Evolutionary conservation across 2,888 invertebrate species (phyloP), one percentile per base, ranked within the genome.

Genomic region (Epinotia demarniana): DNA sequence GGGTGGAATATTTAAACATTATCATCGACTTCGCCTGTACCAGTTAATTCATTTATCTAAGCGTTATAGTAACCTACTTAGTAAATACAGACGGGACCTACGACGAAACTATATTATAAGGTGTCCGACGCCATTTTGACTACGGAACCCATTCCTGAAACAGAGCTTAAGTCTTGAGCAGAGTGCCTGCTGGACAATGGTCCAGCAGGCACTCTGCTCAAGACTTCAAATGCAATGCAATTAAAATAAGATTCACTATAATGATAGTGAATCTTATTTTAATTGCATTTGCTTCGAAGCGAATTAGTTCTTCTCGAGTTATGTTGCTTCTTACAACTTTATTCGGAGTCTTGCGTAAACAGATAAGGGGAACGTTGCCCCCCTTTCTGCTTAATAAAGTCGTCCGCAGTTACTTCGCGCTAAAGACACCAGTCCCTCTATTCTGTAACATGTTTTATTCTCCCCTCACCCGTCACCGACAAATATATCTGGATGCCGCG

Each of bases 351-450:
- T 73, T 63, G 62, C 61, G 43, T 73, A 73, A 68, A 63, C 62
- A 73, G 73, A 73, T 73, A 73, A 68, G 61, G 46, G 8, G 8
- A 39, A 13, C 55, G 27, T 18, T n/a, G n/a, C 53, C n/a, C 53
- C 16, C 53, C 53, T 13, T n/a, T 16, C 73, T 55, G 72, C 55
- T 73, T 73, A 73, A 73, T 73, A 73, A 68, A 62, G 57, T 62
- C 55, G 49, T 73, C 57, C 11, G 23, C 73, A 46, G 68, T 57
- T 68, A 62, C 66, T 60, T 64, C n/a, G 64, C 27, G 11, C 68
- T 68, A 73, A 67, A 73, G 60, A 67, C 66, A 72, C 46, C 46
- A 67, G 27, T 3, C 23, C 23, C 23, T 2, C 23, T 27, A 27
- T 27, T 27, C 23, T 27, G 23, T 27, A 27, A 27, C 23, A 27